phyloP scores from a whole-genome alignment of 2,113 vertebrate genomes.

The Ptychochromis oligacanthus region DNA sequence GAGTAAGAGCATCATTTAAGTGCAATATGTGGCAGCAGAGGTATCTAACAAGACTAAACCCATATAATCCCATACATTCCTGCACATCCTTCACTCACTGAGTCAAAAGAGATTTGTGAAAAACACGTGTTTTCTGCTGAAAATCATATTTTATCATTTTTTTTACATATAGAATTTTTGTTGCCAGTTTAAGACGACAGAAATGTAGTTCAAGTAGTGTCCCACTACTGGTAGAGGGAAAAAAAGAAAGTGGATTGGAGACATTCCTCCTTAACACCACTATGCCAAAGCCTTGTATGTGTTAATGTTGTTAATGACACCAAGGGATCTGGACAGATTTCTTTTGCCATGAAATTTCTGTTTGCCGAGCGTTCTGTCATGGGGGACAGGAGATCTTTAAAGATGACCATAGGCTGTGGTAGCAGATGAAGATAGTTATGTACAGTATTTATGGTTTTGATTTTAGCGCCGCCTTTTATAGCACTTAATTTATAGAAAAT shows the following conservation, averaged over 20 bases:
- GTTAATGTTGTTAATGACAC: slow-evolving; percentile 22
- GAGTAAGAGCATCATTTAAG: slow-evolving; percentile 32
- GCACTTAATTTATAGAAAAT: slow-evolving; percentile 86
- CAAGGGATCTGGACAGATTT: slow-evolving; percentile 24
- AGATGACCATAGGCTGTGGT: slow-evolving; percentile 55
- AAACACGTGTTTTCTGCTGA: slow-evolving; percentile 41
- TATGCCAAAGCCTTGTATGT: slow-evolving; percentile 63
- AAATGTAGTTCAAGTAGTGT: slow-evolving; percentile 32
- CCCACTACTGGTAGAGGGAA: slow-evolving; percentile 18
- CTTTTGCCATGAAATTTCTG: slow-evolving; percentile 24
- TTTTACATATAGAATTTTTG: slow-evolving; percentile 31
- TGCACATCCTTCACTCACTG: slow-evolving; percentile 25
- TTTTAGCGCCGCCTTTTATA: slow-evolving; percentile 78
- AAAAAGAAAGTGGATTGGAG: slow-evolving; percentile 49
- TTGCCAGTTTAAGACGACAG: slow-evolving; percentile 38
- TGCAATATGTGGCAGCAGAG: slow-evolving; percentile 70
- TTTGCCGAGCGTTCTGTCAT: slow-evolving; percentile 23
- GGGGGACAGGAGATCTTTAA: slow-evolving; percentile 30
- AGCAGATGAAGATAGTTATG: slow-evolving; percentile 72
- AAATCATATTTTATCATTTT: slow-evolving; percentile 18
- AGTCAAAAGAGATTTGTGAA: slow-evolving; percentile 27
- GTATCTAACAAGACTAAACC: slow-evolving; percentile 33
- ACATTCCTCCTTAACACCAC: slow-evolving; percentile 37
- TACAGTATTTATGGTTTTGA: slow-evolving; percentile 88
- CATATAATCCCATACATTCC: slow-evolving; percentile 5